These are phyloP conservation scores for Lycaon pictus DNA, from an alignment of 2,113 vertebrate species.

Conservation along the genomic window DNA sequence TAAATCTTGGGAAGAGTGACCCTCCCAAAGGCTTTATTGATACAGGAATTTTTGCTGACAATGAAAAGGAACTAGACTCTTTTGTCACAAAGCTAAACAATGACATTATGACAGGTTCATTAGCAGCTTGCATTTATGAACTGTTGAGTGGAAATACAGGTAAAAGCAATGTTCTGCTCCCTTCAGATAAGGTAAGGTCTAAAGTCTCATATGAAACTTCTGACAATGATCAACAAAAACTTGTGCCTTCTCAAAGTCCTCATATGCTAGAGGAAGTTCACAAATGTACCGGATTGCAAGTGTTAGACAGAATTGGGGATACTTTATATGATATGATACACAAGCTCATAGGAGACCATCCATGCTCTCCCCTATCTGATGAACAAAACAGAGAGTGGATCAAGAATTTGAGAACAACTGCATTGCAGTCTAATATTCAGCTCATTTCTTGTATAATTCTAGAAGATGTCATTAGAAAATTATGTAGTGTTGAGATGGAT, in stretches of 20 bases:
- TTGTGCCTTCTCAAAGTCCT: neutral
- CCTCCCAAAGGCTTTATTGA: neutral
- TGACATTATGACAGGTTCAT: constrained; percentile 38
- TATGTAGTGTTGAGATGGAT: constrained; percentile 27
- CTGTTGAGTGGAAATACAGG: neutral
- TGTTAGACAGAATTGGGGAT: constrained; percentile 41
- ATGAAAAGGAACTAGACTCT: constrained; percentile 43
- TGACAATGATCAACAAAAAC: neutral
- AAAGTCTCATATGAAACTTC: neutral
- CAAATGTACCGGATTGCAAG: neutral
- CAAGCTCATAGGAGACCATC: neutral
- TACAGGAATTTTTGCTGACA: neutral
- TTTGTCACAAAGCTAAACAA: constrained; percentile 45
- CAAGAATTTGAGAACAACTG: neutral
- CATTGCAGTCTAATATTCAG: constrained; percentile 5
- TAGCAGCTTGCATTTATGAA: constrained; percentile 50
- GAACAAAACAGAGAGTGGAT: neutral
- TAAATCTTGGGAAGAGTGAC: neutral
- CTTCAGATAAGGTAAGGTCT: neutral
- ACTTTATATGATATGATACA: constrained; percentile 29
- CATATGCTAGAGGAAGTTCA: neutral
- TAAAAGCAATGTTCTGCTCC: neutral
- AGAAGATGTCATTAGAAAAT: constrained; percentile 53
- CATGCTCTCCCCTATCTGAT: neutral
- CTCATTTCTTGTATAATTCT: constrained; percentile 36